Base-by-base conservation (phyloP, 1,140 invertebrate genomes). In the Solenopsis invicta region DNA sequence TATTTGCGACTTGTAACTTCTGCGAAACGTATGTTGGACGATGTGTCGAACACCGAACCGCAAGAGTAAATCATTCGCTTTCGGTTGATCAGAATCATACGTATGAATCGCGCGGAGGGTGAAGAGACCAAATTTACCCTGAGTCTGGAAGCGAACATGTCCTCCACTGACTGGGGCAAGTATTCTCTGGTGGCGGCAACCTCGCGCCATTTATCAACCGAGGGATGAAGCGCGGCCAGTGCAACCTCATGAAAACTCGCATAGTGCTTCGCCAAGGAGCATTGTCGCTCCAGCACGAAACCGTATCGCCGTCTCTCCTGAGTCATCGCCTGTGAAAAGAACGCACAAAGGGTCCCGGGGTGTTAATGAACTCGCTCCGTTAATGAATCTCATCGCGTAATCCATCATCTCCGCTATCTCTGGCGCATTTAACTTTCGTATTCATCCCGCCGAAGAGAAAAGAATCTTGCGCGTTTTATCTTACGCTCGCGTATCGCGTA, bases 301-400 rank as follows among this genome's bases (percentile, higher is more conserved):
- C 98, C 98, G 94, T 99, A 99, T 90, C 98, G 97, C 84, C 98
- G 96, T 87, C 98, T 96, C 94, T 99, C 98, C 95, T 99, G 98
- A 56, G 98, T 98, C 97, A 99, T 98, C 56, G 98, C 98, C 98
- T 99, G 94, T 84, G 89, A 91, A 91, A 90, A 87, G 77, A 81
- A 54, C 56, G n/a, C 13, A 62, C 13, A 80, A 50, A 16, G 18
- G 18, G 10, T 16, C 21, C 16, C 34, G 45, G 10, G 13, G n/a
- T 74, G 16, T 84, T 84, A 84, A 84, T 84, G 69, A 74, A 84
- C 54, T 61, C 9, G 54, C 54, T 48, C 13, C 69, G 69, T 75
- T 84, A 84, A 84, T 84, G 69, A 84, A 84, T 84, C 56, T 84
- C 80, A 84, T 75, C 69, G 80, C n/a, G 29, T 24, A 61, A 84